phyloP scores from a whole-genome alignment of 2,113 vertebrate genomes.

The Nestor notabilis region DNA sequence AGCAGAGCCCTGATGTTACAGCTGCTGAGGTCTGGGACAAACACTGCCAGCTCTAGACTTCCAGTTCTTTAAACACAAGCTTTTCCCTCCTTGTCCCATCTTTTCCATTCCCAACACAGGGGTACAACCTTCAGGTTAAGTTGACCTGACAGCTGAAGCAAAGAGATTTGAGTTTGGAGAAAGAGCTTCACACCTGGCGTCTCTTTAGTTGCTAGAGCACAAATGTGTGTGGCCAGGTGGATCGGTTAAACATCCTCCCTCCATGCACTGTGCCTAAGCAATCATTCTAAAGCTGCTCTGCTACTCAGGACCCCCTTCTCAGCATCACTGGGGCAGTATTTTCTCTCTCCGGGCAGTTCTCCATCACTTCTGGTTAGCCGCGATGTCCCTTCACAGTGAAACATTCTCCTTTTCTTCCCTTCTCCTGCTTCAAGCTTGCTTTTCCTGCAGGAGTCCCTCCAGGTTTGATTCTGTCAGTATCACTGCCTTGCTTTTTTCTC shows the following conservation, averaged over 20 bases:
- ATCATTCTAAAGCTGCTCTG: not conserved
- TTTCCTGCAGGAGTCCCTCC: not conserved
- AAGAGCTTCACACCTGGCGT: not conserved
- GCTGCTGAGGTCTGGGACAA: not conserved
- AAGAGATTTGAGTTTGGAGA: not conserved
- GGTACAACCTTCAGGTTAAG: not conserved
- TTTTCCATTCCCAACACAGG: not conserved
- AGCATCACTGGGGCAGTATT: not conserved
- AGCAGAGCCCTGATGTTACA: not conserved
- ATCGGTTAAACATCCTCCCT: too few species aligned
- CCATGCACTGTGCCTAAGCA: not conserved
- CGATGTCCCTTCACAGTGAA: accelerated
- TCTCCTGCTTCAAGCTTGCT: not conserved
- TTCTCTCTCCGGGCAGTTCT: not conserved
- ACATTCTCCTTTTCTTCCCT: not conserved
- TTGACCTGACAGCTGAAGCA: not conserved
- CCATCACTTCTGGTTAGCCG: accelerated
- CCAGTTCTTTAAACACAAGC: not conserved
- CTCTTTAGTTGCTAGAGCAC: not conserved
- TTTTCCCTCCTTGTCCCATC: not conserved
- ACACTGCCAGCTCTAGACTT: not conserved
- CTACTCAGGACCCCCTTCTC: not conserved
- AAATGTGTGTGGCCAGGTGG: accelerated
- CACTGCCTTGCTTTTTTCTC: not conserved
- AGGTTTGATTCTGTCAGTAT: not conserved